Base-by-base conservation (phyloP, 1,140 invertebrate genomes). In the Battus philenor region DNA sequence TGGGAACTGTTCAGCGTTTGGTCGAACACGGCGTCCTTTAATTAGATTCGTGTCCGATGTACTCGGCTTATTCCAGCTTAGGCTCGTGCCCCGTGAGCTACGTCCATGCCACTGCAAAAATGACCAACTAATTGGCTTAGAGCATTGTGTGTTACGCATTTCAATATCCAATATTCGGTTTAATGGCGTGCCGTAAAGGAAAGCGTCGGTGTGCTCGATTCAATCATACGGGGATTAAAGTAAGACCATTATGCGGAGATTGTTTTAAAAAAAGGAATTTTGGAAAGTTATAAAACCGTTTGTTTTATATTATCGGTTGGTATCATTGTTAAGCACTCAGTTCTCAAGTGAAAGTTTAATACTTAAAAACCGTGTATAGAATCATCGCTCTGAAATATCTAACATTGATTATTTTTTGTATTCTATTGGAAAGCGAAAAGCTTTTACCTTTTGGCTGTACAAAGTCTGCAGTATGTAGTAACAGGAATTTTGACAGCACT, bases 41-140 rank as follows among this genome's bases (percentile, higher is more conserved):
- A 84, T 84, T 84, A 84, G 80, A 84, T 84, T 84, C 70, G 72
- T 73, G 70, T 59, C 65, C 73, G 65, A 53, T 62, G 70, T 75
- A 80, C 79, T 70, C 69, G 74, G 77, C 76, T 82, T 80, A 82
- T 61, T 64, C 68, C 74, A 70, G 79, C 75, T 83, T 73, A 81
- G 61, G 67, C 74, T 57, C 34, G 54, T 62, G 55, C 56, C 54
- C 55, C 52, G 66, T 63, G 68, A 60, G 69, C 38, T 59, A 65
- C 55, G 62, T 53, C 59, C 68, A 63, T 74, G 73, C 70, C 63
- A 71, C 62, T 76, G 70, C 77, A 84, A 82, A 84, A 84, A 82
- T 82, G 71, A 77, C 68, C 70, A 75, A 66, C 78, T 84, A 82
- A 84, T 84, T 80, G 80, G 78, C 78, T 84, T 84, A 82, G 72